These are phyloP conservation scores for Lates calcarifer DNA, from an alignment of 2,113 vertebrate genomes.

Conservation along the genomic window DNA sequence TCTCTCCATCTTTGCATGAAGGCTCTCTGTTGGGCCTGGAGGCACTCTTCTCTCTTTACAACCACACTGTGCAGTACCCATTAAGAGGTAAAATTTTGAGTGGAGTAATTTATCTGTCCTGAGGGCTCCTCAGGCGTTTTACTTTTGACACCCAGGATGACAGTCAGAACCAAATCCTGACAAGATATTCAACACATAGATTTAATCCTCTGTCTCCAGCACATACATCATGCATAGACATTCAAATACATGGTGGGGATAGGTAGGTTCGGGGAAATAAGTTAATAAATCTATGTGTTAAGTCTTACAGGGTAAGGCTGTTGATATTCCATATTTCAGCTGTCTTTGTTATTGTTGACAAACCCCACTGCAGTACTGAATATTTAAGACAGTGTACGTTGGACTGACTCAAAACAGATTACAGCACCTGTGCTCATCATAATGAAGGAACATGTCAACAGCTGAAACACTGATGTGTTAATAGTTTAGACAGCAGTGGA, in stretches of 20 bases:
- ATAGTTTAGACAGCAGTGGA: not conserved
- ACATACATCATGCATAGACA: constrained; percentile 8
- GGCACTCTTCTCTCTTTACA: constrained; percentile 19
- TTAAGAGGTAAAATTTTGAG: constrained; percentile 26
- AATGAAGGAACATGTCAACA: no score
- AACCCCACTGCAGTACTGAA: no score
- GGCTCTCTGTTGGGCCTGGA: constrained; percentile 21
- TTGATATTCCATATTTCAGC: no score
- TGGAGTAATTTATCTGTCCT: constrained; percentile 38
- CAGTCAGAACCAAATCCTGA: constrained; percentile 21
- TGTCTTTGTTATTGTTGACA: no score
- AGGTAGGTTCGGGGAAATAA: no score
- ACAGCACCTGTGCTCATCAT: no score
- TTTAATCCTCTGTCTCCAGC: constrained; percentile 24
- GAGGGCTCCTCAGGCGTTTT: constrained; percentile 24
- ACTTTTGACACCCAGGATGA: constrained; percentile 27
- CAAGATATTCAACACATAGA: not conserved
- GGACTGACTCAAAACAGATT: no score
- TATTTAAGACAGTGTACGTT: no score
- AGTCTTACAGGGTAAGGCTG: no score
- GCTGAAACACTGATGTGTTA: not conserved
- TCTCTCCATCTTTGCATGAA: constrained; percentile 31
- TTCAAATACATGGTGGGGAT: no score
- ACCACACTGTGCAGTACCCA: constrained; percentile 9
- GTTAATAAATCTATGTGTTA: no score